These are phyloP conservation scores for Anguilla japonica DNA, from an alignment of 2,113 vertebrate genomes.

Conservation along the genomic window DNA sequence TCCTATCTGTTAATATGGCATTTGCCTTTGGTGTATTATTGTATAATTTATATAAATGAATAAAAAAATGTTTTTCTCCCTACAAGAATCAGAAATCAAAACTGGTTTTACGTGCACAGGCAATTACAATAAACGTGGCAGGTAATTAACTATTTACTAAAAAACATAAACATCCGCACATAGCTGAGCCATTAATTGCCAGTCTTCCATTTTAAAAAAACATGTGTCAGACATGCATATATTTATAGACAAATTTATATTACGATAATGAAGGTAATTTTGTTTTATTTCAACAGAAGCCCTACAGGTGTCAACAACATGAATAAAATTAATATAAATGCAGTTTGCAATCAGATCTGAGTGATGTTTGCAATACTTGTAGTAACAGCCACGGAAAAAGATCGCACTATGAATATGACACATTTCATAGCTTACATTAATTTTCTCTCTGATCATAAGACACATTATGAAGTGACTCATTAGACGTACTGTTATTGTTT, in stretches of 20 bases:
- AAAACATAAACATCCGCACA: not conserved
- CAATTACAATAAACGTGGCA: not conserved
- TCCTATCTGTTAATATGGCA: not conserved
- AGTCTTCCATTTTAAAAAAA: not conserved
- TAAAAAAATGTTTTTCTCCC: not conserved
- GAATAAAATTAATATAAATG: not conserved
- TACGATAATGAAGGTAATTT: not conserved
- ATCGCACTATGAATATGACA: too few relatives aligned
- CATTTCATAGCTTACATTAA: not conserved
- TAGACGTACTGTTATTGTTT: too few relatives aligned
- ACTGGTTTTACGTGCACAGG: not conserved
- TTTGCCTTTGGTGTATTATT: conserved; percentile 18
- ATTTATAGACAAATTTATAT: not conserved
- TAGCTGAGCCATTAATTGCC: not conserved
- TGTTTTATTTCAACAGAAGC: not conserved
- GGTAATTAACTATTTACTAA: not conserved
- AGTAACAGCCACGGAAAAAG: too few relatives aligned
- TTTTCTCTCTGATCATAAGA: not conserved
- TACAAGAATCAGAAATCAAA: not conserved
- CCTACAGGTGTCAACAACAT: not conserved
- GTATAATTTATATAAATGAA: conserved; percentile 23
- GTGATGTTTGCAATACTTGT: not conserved
- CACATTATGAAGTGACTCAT: too few relatives aligned
- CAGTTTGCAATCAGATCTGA: not conserved
- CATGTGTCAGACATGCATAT: not conserved